A percentile compares a stretch with the other conserved stretches of the same genome.
Evolutionary conservation across 2,888 invertebrate genomes (phyloP).

Genomic region (Pteria penguin): DNA sequence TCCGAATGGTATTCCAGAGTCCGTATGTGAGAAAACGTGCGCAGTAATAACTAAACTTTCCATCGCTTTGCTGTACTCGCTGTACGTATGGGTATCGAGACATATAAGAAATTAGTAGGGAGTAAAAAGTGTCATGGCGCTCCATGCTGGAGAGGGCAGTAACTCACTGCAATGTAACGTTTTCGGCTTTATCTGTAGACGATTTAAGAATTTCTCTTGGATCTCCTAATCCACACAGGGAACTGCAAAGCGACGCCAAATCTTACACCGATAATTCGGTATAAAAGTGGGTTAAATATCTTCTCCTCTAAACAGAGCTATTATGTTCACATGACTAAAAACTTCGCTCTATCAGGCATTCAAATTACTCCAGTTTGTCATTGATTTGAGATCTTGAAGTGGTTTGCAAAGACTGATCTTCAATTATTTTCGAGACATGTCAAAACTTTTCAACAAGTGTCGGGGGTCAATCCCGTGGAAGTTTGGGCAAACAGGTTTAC

Average conservation of each 20-base stretch:
- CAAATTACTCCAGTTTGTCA: conserved; percentile 6
- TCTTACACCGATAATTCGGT: neutral
- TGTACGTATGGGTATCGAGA: too few relatives aligned
- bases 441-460: conserved; percentile 16
- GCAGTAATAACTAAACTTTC: too few relatives aligned
- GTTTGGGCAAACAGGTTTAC: conserved; percentile 36
- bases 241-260: neutral
- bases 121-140: too few relatives aligned
- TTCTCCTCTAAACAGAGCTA: neutral
- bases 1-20: too few relatives aligned
- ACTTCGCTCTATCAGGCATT: neutral
- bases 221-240: neutral
- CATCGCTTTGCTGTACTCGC: too few relatives aligned
- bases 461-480: conserved; percentile 30
- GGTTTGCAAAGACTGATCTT: neutral
- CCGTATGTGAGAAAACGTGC: too few relatives aligned
- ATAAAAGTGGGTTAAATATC: neutral
- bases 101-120: too few relatives aligned
- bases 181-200: neutral
- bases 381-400: neutral
- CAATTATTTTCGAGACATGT: neutral
- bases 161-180: neutral
- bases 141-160: neutral
- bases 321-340: neutral
- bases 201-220: neutral